A percentile compares a stretch with the other conserved stretches of the same genome.
These are phyloP conservation scores for Ypsolopha scabrella DNA, from an alignment of 2,888 invertebrate genomes.

Conservation along the genomic window DNA sequence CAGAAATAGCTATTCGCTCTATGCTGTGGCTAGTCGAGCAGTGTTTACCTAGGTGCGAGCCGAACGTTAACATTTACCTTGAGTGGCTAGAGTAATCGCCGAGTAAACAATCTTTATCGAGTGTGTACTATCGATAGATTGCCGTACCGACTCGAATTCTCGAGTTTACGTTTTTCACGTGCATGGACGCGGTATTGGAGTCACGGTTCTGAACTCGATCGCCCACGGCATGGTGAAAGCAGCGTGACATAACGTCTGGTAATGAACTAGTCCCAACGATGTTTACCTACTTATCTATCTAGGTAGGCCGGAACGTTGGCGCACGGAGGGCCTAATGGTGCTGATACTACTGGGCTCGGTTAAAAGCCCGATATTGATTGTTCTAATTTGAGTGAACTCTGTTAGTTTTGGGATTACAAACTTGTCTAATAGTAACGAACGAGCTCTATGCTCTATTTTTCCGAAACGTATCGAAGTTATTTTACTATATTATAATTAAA, in stretches of 20 bases:
- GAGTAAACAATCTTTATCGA: slow-evolving; percentile 61
- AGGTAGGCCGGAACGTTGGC: not conserved
- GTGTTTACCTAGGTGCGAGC: slow-evolving; percentile 15
- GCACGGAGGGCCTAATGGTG: too few species aligned
- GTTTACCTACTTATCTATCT: slow-evolving; percentile 1
- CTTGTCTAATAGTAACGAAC: too few species aligned
- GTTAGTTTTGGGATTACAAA: too few species aligned
- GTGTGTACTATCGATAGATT: slow-evolving; percentile 34
- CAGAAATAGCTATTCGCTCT: not conserved
- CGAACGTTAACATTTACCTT: slow-evolving; percentile 33
- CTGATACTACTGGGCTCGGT: too few species aligned
- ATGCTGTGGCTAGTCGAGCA: not conserved
- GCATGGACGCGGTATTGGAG: slow-evolving; percentile 24
- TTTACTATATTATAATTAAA: too few species aligned
- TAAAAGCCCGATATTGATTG: too few species aligned
- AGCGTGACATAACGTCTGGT: slow-evolving; percentile 10
- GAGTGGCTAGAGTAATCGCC: slow-evolving; percentile 40
- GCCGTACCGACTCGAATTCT: slow-evolving; percentile 10
- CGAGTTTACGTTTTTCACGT: not conserved
- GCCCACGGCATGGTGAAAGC: slow-evolving; percentile 61
- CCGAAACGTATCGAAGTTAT: too few species aligned
- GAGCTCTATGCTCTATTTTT: too few species aligned
- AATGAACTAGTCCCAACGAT: not conserved
- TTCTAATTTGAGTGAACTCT: too few species aligned
- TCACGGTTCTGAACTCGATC: slow-evolving; percentile 22